Evolutionary conservation across 2,888 invertebrate genomes (phyloP).

Genomic region (Yponomeuta evonymella): DNA sequence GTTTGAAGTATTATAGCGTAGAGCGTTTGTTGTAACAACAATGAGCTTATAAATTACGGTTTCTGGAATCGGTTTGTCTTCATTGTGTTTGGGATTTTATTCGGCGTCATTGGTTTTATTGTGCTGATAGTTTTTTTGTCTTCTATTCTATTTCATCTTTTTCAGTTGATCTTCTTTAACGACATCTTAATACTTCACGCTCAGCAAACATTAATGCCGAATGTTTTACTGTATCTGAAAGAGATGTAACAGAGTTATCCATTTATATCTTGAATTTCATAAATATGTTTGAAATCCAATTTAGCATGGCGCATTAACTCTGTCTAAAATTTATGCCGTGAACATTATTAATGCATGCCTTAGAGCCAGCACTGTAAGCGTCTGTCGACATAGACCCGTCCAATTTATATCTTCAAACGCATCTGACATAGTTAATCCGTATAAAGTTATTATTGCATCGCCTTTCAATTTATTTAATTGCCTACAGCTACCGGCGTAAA

Average conservation of each 20-base stretch:
- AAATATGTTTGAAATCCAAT: constrained; percentile 39
- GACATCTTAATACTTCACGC: constrained; percentile 19
- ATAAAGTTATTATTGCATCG: constrained; percentile 65
- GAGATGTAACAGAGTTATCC: too few species aligned
- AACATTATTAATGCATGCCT: constrained; percentile 54
- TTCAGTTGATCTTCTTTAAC: constrained; percentile 36
- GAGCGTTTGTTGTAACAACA: constrained; percentile 55
- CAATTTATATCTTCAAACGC: constrained; percentile 53
- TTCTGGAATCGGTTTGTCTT: constrained; percentile 47
- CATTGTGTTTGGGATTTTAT: constrained; percentile 38
- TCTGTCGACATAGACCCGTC: constrained; percentile 48
- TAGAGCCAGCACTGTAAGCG: constrained; percentile 36
- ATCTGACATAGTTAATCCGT: constrained; percentile 66
- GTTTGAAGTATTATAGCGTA: constrained; percentile 54
- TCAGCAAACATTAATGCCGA: too few species aligned
- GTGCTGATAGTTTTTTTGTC: constrained; percentile 35
- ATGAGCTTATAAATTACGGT: constrained; percentile 67
- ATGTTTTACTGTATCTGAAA: too few species aligned
- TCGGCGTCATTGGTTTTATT: constrained; percentile 45
- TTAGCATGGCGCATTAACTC: constrained; percentile 24
- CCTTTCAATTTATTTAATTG: constrained; percentile 63
- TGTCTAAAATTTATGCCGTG: constrained; percentile 38
- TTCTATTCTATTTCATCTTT: not conserved
- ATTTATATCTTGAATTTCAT: constrained; percentile 30
- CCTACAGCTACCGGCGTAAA: constrained; percentile 56